Evolutionary conservation across 2,888 invertebrate genomes (phyloP).

Genomic region (Dione juno): DNA sequence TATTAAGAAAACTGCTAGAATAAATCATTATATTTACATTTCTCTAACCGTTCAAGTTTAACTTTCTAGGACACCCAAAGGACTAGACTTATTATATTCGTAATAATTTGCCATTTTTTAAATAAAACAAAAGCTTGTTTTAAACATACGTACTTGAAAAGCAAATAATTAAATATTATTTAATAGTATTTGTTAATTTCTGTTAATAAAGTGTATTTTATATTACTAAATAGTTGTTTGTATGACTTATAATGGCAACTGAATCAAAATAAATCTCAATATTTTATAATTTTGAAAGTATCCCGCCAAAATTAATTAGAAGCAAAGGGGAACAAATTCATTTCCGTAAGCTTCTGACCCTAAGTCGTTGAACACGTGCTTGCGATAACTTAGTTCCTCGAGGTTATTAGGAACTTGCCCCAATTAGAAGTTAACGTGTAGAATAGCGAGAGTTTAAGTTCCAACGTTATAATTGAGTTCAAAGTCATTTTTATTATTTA

Average conservation of each 20-base stretch:
- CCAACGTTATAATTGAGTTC: conserved; percentile 16
- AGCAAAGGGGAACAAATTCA: conserved; percentile 40
- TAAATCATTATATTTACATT: too few species aligned
- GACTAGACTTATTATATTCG: neutral
- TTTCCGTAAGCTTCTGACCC: conserved; percentile 37
- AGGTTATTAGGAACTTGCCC: conserved; percentile 39
- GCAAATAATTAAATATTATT: neutral
- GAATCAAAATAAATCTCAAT: conserved; percentile 20
- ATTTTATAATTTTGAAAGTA: conserved; percentile 26
- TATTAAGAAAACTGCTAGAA: too few species aligned
- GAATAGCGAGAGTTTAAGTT: conserved; percentile 18
- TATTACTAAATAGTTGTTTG: neutral
- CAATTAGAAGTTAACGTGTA: conserved; percentile 38
- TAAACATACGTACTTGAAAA: neutral
- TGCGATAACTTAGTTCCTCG: conserved; percentile 42
- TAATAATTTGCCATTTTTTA: neutral
- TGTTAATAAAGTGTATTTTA: neutral
- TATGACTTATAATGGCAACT: conserved; percentile 1
- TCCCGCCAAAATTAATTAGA: conserved; percentile 35
- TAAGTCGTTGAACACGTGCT: conserved; percentile 42
- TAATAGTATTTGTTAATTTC: neutral
- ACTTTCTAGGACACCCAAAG: too few species aligned
- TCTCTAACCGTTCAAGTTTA: too few species aligned
- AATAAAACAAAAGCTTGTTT: too few species aligned
- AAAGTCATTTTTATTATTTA: conserved; percentile 12